phyloP scores from a whole-genome alignment of 2,113 vertebrate species.

The Orycteropus afer region DNA sequence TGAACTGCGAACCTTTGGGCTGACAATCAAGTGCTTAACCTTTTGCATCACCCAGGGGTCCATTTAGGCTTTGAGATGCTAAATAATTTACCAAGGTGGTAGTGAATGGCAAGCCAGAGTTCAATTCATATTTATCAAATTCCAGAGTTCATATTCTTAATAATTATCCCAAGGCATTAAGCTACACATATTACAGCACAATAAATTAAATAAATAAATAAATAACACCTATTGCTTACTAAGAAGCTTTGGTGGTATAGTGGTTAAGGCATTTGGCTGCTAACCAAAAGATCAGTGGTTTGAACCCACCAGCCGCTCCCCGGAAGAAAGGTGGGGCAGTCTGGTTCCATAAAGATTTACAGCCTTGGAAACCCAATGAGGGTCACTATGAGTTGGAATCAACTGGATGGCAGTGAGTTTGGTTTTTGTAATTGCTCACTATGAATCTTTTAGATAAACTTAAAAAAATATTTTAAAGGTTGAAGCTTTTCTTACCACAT shows the following conservation, averaged over 20 bases:
- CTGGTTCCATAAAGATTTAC: too few species aligned
- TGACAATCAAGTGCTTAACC: background rate
- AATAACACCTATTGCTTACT: background rate
- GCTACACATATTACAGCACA: background rate
- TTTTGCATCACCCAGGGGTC: background rate
- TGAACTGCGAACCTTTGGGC: background rate
- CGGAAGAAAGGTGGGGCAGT: too few species aligned
- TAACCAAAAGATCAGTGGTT: too few species aligned
- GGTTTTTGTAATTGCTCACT: background rate
- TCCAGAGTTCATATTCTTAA: background rate
- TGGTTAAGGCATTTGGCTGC: too few species aligned
- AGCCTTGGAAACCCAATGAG: too few species aligned
- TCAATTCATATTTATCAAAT: conserved; percentile 24
- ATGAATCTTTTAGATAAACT: conserved; percentile 28
- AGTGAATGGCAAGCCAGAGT: background rate
- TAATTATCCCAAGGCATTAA: background rate
- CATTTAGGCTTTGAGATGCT: background rate
- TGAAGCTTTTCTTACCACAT: conserved; percentile 25
- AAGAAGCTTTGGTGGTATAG: conserved; percentile 28
- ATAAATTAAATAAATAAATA: too few species aligned
- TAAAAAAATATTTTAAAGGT: conserved; percentile 26
- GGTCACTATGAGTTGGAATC: too few species aligned
- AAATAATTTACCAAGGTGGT: conserved; percentile 3
- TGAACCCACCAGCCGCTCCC: too few species aligned
- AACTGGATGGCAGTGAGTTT: too few species aligned